Evolutionary conservation across 1,140 invertebrate species (phyloP).

Genomic region (Drosophila guanche): DNA sequence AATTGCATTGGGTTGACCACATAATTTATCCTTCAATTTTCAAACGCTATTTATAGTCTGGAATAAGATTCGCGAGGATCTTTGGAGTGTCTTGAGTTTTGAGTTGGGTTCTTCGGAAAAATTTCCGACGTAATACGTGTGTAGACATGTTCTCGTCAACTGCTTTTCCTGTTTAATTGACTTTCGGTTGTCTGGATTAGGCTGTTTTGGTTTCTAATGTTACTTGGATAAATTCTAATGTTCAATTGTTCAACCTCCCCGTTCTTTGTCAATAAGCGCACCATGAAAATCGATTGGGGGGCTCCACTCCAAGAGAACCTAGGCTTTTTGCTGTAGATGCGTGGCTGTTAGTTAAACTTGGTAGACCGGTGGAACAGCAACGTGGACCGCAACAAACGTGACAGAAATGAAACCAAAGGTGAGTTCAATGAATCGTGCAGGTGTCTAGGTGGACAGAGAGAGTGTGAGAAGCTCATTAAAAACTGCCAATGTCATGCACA

Average conservation of each 20-base stretch:
- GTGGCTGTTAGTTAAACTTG: conserved; percentile 53
- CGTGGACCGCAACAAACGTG: conserved; percentile 41
- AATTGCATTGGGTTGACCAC: conserved; percentile 62
- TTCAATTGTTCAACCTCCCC: conserved; percentile 7
- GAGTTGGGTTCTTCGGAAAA: too few relatives aligned
- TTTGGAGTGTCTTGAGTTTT: too few relatives aligned
- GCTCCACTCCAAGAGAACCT: background rate
- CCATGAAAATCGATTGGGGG: conserved; percentile 61
- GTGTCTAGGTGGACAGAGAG: too few relatives aligned
- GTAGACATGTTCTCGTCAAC: too few relatives aligned
- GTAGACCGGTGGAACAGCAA: conserved; percentile 11
- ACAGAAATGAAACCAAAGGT: conserved; percentile 44
- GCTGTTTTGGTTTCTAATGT: background rate
- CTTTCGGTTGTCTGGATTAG: too few relatives aligned
- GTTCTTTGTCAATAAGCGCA: background rate
- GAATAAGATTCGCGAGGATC: conserved; percentile 6
- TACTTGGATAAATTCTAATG: background rate
- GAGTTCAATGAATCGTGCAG: conserved; percentile 12
- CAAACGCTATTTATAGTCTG: conserved; percentile 2
- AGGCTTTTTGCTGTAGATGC: background rate
- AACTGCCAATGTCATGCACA: conserved; percentile 16
- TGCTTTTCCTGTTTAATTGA: too few relatives aligned
- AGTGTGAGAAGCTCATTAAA: too few relatives aligned
- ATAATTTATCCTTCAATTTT: conserved; percentile 38
- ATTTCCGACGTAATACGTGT: too few relatives aligned